phyloP scores from a whole-genome alignment of 2,113 vertebrate species.

The Okapia johnstoni region DNA sequence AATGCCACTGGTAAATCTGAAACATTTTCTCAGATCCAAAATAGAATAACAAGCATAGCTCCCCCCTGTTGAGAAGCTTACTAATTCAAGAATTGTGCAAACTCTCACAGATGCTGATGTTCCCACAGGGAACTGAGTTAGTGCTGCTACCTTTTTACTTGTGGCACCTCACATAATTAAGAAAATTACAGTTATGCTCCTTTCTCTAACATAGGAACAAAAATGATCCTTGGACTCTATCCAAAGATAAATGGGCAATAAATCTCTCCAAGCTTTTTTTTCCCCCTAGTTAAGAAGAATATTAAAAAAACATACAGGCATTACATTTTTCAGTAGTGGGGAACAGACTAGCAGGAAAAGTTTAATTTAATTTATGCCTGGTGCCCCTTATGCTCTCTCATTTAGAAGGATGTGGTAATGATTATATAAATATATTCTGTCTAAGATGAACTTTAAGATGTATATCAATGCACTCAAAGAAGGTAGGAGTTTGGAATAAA shows the following conservation, averaged over 20 bases:
- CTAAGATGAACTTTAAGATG: not conserved
- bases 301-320: not conserved
- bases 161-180: conserved; percentile 59
- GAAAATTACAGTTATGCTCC: conserved; percentile 57
- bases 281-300: not conserved
- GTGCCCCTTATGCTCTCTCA: not conserved
- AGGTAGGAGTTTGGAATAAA: not conserved
- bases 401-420: not conserved
- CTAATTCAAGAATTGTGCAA: conserved; percentile 60
- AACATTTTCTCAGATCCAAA: conserved; percentile 44
- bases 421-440: not conserved
- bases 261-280: not conserved
- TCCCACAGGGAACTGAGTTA: conserved; percentile 13
- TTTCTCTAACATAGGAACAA: conserved; percentile 14
- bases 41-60: conserved; percentile 51
- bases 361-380: not conserved
- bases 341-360: not conserved
- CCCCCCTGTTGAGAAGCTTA: conserved; percentile 18
- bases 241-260: conserved; percentile 36
- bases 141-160: conserved; percentile 44
- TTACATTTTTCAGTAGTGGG: not conserved
- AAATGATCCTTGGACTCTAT: conserved; percentile 35
- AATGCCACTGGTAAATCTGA: conserved; percentile 41
- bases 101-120: conserved; percentile 38
- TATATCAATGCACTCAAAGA: not conserved